Evolutionary conservation across 2,113 vertebrate species (phyloP).

Genomic region (Struthidea cinerea): DNA sequence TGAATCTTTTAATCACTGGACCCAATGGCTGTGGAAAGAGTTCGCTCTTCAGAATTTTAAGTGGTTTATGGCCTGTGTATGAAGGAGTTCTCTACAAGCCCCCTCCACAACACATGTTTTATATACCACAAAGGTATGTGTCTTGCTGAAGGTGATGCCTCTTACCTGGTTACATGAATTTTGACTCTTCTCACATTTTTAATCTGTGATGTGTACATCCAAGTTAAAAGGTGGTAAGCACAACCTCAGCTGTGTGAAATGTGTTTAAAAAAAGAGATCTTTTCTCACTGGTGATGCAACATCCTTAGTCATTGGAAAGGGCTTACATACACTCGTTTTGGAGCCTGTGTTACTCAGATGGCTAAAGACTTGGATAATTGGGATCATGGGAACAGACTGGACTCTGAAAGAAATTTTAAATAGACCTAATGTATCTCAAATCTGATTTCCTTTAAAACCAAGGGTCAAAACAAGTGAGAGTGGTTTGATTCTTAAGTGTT

Average conservation of each 20-base stretch:
- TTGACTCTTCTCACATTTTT: neutral
- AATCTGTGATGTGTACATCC: neutral
- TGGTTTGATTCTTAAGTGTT: neutral
- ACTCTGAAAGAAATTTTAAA: neutral
- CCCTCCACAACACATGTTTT: constrained; percentile 94
- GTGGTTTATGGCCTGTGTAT: constrained; percentile 96
- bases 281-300: neutral
- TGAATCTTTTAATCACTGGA: constrained; percentile 97
- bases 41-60: constrained; percentile 95
- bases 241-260: neutral
- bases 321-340: neutral
- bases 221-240: neutral
- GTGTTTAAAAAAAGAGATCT: neutral
- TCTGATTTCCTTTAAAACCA: neutral
- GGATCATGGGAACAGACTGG: neutral
- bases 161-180: neutral
- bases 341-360: neutral
- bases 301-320: neutral
- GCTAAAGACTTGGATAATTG: neutral
- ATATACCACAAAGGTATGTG: constrained; percentile 95
- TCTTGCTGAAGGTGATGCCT: neutral
- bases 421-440: neutral
- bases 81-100: constrained; percentile 90
- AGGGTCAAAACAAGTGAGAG: neutral
- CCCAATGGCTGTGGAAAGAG: constrained; percentile 98